These are phyloP conservation scores for Leptinotarsa undecemlineata DNA, from an alignment of 1,140 invertebrate species.

Conservation along the genomic window DNA sequence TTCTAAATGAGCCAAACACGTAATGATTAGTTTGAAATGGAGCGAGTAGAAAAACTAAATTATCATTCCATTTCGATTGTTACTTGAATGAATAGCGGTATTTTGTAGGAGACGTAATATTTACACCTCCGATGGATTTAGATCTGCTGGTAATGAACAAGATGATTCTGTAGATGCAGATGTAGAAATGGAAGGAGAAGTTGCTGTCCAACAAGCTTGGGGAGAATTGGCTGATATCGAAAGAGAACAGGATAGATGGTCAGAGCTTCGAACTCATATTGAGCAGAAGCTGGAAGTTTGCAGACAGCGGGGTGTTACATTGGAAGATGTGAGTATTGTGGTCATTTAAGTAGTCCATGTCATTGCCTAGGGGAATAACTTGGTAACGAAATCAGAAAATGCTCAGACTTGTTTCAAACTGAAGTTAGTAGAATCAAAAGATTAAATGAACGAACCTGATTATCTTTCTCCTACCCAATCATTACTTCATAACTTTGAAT, in stretches of 20 bases:
- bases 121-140: constrained; percentile 47
- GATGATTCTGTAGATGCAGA: constrained; percentile 37
- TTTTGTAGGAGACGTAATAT: constrained; percentile 39
- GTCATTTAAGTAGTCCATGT: neutral
- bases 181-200: constrained; percentile 44
- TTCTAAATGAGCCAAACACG: too few relatives aligned
- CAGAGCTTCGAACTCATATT: constrained; percentile 72
- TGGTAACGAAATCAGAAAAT: neutral
- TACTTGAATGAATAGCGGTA: neutral
- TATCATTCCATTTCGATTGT: too few relatives aligned
- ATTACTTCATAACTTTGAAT: neutral
- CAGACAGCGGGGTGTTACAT: constrained; percentile 70
- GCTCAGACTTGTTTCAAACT: neutral
- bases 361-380: neutral
- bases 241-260: constrained; percentile 80
- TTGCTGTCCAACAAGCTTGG: constrained; percentile 77
- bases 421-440: neutral
- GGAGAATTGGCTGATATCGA: constrained; percentile 82
- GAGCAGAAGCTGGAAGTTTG: constrained; percentile 80
- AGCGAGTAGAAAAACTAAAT: neutral
- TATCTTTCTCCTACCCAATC: neutral
- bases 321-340: constrained; percentile 74
- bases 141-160: constrained; percentile 48
- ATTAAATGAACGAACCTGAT: neutral
- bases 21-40: too few relatives aligned